phyloP scores from a whole-genome alignment of 2,113 vertebrate genomes.

The Calidris pugnax region DNA sequence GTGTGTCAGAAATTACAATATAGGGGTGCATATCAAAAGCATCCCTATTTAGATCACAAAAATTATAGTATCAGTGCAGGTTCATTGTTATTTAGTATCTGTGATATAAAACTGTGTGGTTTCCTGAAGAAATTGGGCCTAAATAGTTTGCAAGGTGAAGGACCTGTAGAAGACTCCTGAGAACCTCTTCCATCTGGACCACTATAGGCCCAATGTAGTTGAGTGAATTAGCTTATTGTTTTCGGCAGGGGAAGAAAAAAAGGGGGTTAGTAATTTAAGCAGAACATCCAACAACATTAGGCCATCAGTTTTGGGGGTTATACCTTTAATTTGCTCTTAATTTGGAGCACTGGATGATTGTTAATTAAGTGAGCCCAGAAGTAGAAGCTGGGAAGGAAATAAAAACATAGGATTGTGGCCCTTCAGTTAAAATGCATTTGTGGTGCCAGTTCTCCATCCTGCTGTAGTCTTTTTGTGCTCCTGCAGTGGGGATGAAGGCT shows the following conservation, averaged over 20 bases:
- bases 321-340: neutral
- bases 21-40: neutral
- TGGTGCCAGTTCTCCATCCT: neutral
- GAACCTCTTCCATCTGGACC: neutral
- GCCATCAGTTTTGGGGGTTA: neutral
- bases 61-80: fast-evolving
- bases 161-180: neutral
- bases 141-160: neutral
- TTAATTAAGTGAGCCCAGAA: neutral
- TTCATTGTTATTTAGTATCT: neutral
- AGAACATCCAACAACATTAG: neutral
- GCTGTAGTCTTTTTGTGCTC: neutral
- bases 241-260: neutral
- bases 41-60: neutral
- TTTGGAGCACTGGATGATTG: neutral
- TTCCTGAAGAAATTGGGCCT: neutral
- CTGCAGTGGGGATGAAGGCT: neutral
- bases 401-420: neutral
- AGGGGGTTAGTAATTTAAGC: neutral
- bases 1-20: neutral
- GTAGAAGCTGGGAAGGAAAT: neutral
- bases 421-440: neutral
- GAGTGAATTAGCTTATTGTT: neutral
- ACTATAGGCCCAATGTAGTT: neutral
- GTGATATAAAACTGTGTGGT: neutral